phyloP scores from a whole-genome alignment of 2,113 vertebrate genomes.

The Felis chaus region DNA sequence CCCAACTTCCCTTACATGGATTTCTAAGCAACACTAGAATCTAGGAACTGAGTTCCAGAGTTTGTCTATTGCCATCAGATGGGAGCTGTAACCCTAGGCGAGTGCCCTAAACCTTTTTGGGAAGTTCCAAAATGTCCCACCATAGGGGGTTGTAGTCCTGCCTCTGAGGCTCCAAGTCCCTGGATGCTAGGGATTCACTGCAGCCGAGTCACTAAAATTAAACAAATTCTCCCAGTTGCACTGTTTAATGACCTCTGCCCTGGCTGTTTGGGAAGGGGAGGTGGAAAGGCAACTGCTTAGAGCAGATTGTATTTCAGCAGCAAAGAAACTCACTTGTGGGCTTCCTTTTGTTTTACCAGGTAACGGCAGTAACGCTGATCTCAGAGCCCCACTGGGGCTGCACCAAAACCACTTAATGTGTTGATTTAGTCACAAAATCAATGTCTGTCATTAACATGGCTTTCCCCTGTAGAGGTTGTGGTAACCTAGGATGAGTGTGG shows the following conservation, averaged over 20 bases:
- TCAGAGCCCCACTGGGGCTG: neutral
- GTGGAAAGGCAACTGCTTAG: neutral
- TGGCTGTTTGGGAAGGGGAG: neutral
- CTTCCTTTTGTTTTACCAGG: neutral
- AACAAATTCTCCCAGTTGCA: neutral
- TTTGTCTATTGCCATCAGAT: neutral
- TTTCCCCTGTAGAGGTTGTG: neutral
- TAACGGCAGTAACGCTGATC: neutral
- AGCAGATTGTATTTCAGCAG: neutral
- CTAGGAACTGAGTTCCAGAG: neutral
- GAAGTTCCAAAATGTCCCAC: neutral
- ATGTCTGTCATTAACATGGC: neutral
- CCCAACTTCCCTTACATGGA: neutral
- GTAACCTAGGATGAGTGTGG: neutral
- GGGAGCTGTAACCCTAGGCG: neutral
- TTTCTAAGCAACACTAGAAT: neutral
- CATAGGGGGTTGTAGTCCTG: neutral
- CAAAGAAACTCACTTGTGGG: neutral
- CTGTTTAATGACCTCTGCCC: neutral
- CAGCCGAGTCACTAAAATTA: neutral
- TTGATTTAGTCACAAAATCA: neutral
- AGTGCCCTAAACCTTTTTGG: neutral
- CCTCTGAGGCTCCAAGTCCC: neutral
- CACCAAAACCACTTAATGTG: neutral
- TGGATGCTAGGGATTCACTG: neutral